Conservation (phyloP, 2,888 invertebrate genomes). For the Deilephila elpenor region DNA sequence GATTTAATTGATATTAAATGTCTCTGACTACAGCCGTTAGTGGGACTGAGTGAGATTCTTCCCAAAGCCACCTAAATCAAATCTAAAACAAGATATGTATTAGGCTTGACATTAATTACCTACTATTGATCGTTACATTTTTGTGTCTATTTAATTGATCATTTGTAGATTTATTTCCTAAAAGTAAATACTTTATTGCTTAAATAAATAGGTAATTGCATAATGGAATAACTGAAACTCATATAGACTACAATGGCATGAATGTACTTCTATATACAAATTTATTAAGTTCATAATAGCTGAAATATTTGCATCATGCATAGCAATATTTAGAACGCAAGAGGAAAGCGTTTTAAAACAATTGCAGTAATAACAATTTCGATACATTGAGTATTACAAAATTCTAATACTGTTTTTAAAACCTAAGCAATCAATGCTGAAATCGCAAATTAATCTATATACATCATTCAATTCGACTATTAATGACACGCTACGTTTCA, state of each 20-base stretch:
- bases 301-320: not conserved
- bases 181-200: too few relatives aligned
- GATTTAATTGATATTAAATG: too few relatives aligned
- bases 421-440: conserved; percentile 7
- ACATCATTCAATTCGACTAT: not conserved
- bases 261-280: not conserved
- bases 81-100: not conserved
- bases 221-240: too few relatives aligned
- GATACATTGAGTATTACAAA: not conserved
- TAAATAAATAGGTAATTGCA: too few relatives aligned
- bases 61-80: not conserved
- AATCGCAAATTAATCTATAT: conserved; percentile 16
- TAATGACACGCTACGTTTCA: not conserved
- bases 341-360: not conserved
- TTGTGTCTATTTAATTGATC: too few relatives aligned
- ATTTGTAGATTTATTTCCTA: too few relatives aligned
- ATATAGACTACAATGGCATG: too few relatives aligned
- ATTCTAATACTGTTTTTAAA: conserved; percentile 1
- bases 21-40: too few relatives aligned
- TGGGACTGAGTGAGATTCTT: not conserved
- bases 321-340: conserved; percentile 3
- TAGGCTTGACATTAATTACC: too few relatives aligned
- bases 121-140: too few relatives aligned
- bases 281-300: not conserved
- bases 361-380: not conserved